Base-by-base conservation (phyloP, 2,797 vertebrate genomes). In the Oceanodroma leucorhoa region DNA sequence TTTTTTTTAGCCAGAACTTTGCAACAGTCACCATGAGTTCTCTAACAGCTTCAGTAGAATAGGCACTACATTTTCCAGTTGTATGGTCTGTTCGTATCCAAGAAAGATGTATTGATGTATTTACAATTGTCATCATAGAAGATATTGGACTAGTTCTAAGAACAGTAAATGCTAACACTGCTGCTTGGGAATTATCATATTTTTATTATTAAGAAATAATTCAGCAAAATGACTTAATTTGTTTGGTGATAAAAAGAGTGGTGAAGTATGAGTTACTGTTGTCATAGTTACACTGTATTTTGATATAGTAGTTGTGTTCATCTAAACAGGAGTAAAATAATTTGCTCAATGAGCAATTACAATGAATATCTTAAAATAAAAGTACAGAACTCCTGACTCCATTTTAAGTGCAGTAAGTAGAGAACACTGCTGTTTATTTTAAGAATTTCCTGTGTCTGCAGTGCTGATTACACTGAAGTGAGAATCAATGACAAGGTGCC, bases 371-470 rank as follows among this genome's bases (percentile, higher is more conserved):
- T 79, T 79, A 58, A 91, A 94, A 76, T 69, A 69, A 65, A 90
- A 71, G 17, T 78, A 72, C n/a, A 61, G 29, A 83, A 91, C 18
- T 71, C 14, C 14, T 65, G 53, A 51, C 16, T 86, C 53, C 9
- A 40, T 87, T 94, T 72, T 71, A 90, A 88, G n/a, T 70, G 34
- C n/a, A 81, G 45, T 40, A 71, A 83, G 29, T 45, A 86, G 54
- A 86, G 27, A 94, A 88, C 70, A 54, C 38, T 81, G 34, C 11
- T 93, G 51, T 90, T 96, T 96, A 96, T 95, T 95, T 94, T 90
- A 82, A 72, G 87, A 93, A 69, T 82, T 95, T 90, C 73, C 80
- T 90, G n/a, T 89, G 55, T 87, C 70, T 94, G 87, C n/a, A 51
- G 50, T 81, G 50, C 84, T 91, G 66, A 82, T 90, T 93, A 94